Conservation (phyloP, 2,888 invertebrate species). For the Tetragonula carbonaria region DNA sequence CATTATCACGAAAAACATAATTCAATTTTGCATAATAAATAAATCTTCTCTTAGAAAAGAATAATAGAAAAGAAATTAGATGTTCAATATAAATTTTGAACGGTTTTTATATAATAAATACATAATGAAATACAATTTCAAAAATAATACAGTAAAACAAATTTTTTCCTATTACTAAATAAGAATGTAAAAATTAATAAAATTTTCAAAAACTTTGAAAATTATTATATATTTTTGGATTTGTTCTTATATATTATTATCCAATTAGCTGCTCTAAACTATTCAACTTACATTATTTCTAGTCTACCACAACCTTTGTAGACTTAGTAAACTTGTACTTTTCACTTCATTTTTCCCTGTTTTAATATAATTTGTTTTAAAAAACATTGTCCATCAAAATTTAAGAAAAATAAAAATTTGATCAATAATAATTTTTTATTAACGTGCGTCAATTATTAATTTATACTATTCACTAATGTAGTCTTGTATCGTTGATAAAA, state of each 20-base stretch:
- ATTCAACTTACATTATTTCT: conserved; percentile 59
- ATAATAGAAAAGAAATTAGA: conserved; percentile 12
- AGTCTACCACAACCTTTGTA: conserved; percentile 66
- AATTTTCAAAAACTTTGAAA: conserved; percentile 15
- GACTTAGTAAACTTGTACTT: conserved; percentile 68
- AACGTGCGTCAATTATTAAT: conserved; percentile 24
- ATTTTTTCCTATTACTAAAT: conserved; percentile 8
- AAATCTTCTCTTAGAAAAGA: conserved; percentile 11
- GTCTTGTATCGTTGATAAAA: conserved; percentile 11
- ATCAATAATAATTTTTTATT: conserved; percentile 36
- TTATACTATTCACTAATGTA: conserved; percentile 20
- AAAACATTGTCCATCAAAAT: conserved; percentile 48
- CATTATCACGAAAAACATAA: conserved; percentile 20
- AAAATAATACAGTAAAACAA: conserved; percentile 9
- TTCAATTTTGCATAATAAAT: conserved; percentile 33
- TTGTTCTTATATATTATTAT: conserved; percentile 44
- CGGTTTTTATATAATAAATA: not conserved
- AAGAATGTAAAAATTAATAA: conserved; percentile 19
- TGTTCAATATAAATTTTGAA: conserved; percentile 21
- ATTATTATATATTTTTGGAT: conserved; percentile 21
- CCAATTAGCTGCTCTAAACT: conserved; percentile 61
- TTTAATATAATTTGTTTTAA: conserved; percentile 43
- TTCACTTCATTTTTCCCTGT: conserved; percentile 54
- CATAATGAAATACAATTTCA: conserved; percentile 11
- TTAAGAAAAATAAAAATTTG: conserved; percentile 36